Evolutionary conservation across 2,113 vertebrate species (phyloP).

Genomic region (Galeopterus variegatus): DNA sequence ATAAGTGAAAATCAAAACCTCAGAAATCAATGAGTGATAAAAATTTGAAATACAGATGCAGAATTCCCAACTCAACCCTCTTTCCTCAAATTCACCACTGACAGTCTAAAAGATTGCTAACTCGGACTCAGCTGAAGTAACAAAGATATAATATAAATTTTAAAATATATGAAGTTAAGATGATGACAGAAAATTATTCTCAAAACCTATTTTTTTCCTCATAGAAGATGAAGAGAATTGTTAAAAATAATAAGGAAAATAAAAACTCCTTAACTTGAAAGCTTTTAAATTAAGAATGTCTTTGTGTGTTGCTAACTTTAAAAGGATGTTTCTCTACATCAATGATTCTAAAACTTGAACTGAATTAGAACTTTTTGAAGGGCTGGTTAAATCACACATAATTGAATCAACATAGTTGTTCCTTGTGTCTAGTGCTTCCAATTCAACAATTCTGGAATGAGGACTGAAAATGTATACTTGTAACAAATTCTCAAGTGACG

Average conservation of each 20-base stretch:
- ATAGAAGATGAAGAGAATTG: neutral
- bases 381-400: neutral
- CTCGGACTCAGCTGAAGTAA: neutral
- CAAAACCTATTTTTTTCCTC: neutral
- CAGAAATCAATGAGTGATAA: neutral
- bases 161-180: neutral
- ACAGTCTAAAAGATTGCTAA: neutral
- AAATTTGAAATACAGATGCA: neutral
- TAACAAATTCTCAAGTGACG: neutral
- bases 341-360: neutral
- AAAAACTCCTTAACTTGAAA: neutral
- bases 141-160: neutral
- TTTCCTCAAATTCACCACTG: neutral
- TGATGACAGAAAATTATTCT: neutral
- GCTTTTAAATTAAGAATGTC: neutral
- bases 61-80: neutral
- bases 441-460: neutral
- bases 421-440: neutral
- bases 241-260: neutral
- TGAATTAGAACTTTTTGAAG: neutral
- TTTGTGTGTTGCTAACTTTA: neutral
- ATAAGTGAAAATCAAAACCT: conserved; percentile 1
- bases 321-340: neutral
- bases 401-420: neutral
- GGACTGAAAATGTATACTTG: neutral